phyloP scores from a whole-genome alignment of 2,113 vertebrate species.

The Eira barbara region DNA sequence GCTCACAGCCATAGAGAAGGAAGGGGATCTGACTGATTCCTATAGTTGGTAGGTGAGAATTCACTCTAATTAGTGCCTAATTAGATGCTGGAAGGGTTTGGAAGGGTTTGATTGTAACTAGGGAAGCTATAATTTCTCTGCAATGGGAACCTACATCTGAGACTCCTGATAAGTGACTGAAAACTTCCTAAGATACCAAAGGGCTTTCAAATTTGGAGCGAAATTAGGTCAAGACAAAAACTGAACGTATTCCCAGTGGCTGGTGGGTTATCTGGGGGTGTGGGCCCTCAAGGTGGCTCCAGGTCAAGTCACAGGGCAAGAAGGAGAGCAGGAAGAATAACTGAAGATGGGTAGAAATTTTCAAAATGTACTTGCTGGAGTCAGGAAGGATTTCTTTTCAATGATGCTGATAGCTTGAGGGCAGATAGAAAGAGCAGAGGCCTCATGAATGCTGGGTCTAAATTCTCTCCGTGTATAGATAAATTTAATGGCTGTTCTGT shows the following conservation, averaged over 20 bases:
- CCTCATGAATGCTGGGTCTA: not conserved
- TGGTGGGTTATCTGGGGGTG: not conserved
- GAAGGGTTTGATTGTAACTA: not conserved
- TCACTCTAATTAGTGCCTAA: not conserved
- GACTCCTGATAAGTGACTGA: not conserved
- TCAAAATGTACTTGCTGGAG: not conserved
- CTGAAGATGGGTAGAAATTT: not conserved
- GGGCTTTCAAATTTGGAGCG: not conserved
- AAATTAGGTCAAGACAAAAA: not conserved
- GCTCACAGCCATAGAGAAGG: not conserved
- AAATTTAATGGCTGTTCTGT: not conserved
- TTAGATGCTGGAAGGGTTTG: not conserved
- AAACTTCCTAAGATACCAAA: not conserved
- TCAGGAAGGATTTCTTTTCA: not conserved
- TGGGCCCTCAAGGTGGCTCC: not conserved
- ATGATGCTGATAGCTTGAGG: conserved; percentile 4
- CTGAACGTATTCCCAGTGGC: not conserved
- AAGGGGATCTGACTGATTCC: not conserved
- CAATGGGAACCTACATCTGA: not conserved
- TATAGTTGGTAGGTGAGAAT: not conserved
- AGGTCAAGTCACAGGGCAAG: not conserved
- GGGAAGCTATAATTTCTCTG: not conserved
- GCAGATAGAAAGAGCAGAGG: not conserved
- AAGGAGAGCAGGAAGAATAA: not conserved
- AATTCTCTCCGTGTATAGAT: conserved; percentile 32